phyloP scores from a whole-genome alignment of 2,888 invertebrate species.

The Aplocera efformata region DNA sequence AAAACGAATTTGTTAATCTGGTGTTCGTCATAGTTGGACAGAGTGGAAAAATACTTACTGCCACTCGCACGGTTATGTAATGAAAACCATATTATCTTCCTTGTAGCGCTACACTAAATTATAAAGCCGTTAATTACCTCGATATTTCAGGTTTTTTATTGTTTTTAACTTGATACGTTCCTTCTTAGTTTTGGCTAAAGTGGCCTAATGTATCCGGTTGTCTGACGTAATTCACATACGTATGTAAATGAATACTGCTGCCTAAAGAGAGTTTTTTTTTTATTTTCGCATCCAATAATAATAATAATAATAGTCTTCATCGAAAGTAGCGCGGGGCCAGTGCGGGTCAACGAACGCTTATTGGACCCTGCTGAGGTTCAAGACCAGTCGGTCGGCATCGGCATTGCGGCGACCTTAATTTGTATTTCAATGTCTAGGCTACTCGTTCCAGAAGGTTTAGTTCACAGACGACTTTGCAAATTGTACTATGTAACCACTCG shows the following conservation, averaged over 20 bases:
- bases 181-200: too few relatives aligned
- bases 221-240: constrained; percentile 1
- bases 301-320: too few relatives aligned
- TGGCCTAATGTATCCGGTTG: constrained; percentile 3
- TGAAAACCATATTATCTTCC: too few relatives aligned
- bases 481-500: background rate
- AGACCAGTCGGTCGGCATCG: constrained; percentile 17
- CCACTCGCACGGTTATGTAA: constrained; percentile 10
- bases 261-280: background rate
- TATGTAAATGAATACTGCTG: background rate
- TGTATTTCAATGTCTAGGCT: constrained; percentile 25
- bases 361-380: constrained; percentile 27
- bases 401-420: constrained; percentile 16
- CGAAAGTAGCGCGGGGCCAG: constrained; percentile 12
- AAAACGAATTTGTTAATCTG: constrained; percentile 6
- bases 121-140: too few relatives aligned
- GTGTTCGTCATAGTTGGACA: background rate
- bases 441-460: constrained; percentile 1
- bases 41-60: constrained; percentile 14
- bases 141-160: too few relatives aligned
- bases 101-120: too few relatives aligned
- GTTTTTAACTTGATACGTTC: too few relatives aligned
- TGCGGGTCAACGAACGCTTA: constrained; percentile 30
- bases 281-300: background rate
- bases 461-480: background rate